Conservation (phyloP, 1,140 invertebrate genomes). For the Prorops nasuta region DNA sequence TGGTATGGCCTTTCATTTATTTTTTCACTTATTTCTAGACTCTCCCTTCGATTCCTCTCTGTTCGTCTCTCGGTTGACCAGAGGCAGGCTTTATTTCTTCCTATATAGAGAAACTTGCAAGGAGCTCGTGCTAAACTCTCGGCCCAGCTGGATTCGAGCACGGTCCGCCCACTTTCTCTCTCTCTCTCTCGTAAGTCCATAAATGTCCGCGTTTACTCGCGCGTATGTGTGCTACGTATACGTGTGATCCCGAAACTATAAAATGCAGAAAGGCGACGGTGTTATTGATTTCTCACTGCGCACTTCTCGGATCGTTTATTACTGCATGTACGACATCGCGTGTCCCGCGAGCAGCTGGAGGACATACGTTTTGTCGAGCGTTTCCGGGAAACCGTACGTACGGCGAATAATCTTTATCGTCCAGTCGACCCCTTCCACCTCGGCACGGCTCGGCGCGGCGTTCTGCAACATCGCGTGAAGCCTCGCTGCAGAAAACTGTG, state of each 20-base stretch:
- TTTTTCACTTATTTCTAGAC: neutral
- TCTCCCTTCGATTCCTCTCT: neutral
- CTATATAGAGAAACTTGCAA: neutral
- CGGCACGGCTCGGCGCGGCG: no score
- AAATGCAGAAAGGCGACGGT: constrained; percentile 2
- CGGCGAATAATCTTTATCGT: neutral
- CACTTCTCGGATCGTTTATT: constrained; percentile 16
- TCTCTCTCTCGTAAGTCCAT: neutral
- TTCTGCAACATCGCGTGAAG: no score
- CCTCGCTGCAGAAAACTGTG: neutral
- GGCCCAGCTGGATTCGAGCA: constrained; percentile 8
- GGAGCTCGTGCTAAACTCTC: constrained; percentile 10
- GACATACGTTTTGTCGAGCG: neutral
- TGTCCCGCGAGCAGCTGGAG: neutral
- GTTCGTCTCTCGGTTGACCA: neutral
- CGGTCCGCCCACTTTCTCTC: neutral
- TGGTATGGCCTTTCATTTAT: neutral
- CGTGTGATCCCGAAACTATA: constrained; percentile 3
- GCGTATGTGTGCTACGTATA: neutral
- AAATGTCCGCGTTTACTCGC: neutral
- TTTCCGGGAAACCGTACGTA: neutral
- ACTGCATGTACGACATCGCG: constrained; percentile 2
- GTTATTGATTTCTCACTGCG: neutral
- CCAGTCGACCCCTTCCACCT: no score
- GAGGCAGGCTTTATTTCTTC: constrained; percentile 11